Conservation (phyloP, 2,888 invertebrate species). For the Heliconius sara region DNA sequence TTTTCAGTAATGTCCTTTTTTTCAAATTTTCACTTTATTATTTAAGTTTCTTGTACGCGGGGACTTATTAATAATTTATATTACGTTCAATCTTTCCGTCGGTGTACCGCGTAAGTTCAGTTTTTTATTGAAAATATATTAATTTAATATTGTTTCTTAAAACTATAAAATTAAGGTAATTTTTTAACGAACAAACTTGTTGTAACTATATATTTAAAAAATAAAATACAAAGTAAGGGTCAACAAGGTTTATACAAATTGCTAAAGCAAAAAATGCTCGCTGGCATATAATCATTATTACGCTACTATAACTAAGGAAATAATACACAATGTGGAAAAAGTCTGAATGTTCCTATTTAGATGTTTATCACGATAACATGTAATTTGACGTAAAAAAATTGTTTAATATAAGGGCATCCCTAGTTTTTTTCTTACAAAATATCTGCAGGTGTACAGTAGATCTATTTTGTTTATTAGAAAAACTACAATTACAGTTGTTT, state of each 20-base stretch:
- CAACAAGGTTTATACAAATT: conserved; percentile 20
- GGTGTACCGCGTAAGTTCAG: neutral
- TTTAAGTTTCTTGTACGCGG: neutral
- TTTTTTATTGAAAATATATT: neutral
- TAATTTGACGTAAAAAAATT: conserved; percentile 55
- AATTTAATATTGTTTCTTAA: neutral
- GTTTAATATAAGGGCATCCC: conserved; percentile 63
- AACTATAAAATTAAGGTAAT: neutral
- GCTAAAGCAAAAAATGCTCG: neutral
- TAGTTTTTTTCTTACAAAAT: conserved; percentile 66
- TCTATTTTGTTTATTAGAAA: conserved; percentile 37
- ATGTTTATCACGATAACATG: conserved; percentile 36
- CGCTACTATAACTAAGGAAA: conserved; percentile 9
- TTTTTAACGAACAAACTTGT: neutral
- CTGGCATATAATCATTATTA: conserved; percentile 20
- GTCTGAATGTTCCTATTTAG: conserved; percentile 23
- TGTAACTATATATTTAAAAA: neutral
- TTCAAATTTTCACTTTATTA: neutral
- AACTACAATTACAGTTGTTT: conserved; percentile 12
- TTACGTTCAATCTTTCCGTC: neutral
- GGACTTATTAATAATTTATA: neutral
- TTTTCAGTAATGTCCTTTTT: neutral
- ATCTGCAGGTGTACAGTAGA: conserved; percentile 65
- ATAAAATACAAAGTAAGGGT: conserved; percentile 14
- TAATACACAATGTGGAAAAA: conserved; percentile 28